Evolutionary conservation across 2,888 invertebrate species (phyloP), one percentile per base, ranked within the genome.

Genomic region (Pseudococcus longispinus): DNA sequence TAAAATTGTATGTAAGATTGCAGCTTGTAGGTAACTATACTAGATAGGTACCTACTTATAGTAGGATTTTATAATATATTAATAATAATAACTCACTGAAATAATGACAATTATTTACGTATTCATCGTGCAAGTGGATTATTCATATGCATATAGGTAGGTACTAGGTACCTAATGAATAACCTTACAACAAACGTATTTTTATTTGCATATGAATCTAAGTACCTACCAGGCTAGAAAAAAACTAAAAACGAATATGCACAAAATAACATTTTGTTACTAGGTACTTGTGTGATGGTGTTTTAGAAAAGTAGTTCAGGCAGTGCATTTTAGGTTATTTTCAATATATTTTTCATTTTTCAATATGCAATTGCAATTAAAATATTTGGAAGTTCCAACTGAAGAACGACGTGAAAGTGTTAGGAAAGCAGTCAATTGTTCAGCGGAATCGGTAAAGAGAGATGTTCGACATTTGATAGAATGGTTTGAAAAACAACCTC

Each of bases 401-500:
- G 77, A 80, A 42, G 77, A 80, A 11, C 37, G 42, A 20, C 77
- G 77, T 20, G 77, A 80, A 42, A 9, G 42, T n/a, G 77, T 42
- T 11, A n/a, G 77, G 20, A 80, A 9, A 42, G 42, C 4, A 42
- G 77, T 80, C 11, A 80, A 80, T 11, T 42, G 37, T 1, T 80
- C 86, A 2, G 55, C 26, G 20, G 86, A 86, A 55, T 80, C 87
- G 4, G 65, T 87, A 8, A 87, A 87, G n/a, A 83, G 42, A 26
- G 87, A 87, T 51, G 87, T 84, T 9, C 74, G 37, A 74, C 18
- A 18, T 46, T 70, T 87, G 32, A 84, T 74, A n/a, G 87, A 87
- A 70, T 87, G 87, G 87, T 18, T 87, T 29, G 87, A 87, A 44
- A 87, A 87, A 32, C 87, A 87, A 46, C 87, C 87, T 44, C 87